Conservation (phyloP, 2,113 vertebrate species). For the Pterocles gutturalis region DNA sequence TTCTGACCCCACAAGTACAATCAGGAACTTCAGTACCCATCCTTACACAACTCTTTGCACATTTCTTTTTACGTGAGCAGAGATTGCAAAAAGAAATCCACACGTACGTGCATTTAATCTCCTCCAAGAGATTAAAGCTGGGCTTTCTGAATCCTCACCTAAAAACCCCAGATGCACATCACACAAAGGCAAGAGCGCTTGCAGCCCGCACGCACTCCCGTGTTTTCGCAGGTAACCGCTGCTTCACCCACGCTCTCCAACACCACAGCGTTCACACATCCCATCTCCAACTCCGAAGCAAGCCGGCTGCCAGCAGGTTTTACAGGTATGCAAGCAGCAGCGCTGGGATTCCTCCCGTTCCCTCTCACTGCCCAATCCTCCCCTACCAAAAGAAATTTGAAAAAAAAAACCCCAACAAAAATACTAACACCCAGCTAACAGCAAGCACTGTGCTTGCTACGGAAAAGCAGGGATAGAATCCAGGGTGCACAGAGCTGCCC, state of each 20-base stretch:
- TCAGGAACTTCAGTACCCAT: neutral
- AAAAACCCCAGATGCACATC: too few relatives aligned
- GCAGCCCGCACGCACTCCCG: rapidly evolving
- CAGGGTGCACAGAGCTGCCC: neutral
- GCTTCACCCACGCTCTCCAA: neutral
- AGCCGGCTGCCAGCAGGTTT: neutral
- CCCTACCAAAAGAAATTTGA: neutral
- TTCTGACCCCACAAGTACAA: rapidly evolving
- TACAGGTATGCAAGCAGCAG: neutral
- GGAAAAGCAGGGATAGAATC: neutral
- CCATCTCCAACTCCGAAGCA: neutral
- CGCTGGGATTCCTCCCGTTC: neutral
- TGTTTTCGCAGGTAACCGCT: neutral
- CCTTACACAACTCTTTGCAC: too few relatives aligned
- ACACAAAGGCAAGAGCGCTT: neutral
- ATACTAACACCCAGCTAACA: neutral
- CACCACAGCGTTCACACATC: rapidly evolving
- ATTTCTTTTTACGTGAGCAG: neutral
- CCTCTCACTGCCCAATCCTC: neutral
- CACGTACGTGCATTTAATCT: neutral
- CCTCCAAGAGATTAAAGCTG: neutral
- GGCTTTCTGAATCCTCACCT: neutral
- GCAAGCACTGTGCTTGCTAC: too few relatives aligned
- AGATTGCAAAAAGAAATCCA: neutral
- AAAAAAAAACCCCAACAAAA: neutral